phyloP scores from a whole-genome alignment of 2,113 vertebrate genomes.

The Hipposideros armiger region DNA sequence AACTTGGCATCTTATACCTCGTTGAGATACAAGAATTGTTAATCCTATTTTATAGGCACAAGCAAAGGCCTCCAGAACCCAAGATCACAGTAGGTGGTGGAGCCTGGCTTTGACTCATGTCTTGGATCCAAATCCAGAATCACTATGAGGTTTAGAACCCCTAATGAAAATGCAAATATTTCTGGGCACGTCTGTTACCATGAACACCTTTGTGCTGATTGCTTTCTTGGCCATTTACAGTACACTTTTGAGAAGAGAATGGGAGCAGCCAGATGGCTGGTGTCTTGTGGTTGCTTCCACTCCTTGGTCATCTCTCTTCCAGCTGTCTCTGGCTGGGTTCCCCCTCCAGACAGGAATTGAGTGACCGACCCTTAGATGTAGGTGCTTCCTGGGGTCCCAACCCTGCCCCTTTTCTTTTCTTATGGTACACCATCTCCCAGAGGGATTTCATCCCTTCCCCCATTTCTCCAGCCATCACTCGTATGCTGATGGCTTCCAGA shows the following conservation, averaged over 20 bases:
- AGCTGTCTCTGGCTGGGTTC: background rate
- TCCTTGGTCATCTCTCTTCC: background rate
- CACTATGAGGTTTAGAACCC: background rate
- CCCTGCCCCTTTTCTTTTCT: background rate
- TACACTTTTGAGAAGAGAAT: background rate
- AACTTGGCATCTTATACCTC: background rate
- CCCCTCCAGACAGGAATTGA: background rate
- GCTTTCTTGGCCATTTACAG: background rate
- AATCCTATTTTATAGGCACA: background rate
- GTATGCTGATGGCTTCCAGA: background rate
- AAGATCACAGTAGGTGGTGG: background rate
- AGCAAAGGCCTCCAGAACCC: background rate
- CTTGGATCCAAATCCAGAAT: background rate
- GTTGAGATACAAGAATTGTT: background rate
- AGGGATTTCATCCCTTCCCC: background rate
- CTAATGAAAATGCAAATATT: slow-evolving; percentile 39
- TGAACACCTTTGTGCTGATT: background rate
- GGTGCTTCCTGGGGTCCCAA: background rate
- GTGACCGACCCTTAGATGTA: background rate
- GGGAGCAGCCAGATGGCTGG: background rate
- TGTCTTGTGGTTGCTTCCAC: background rate
- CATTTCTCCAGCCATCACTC: background rate
- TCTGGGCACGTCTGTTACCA: background rate
- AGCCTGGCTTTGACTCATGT: background rate
- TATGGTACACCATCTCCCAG: background rate